These are phyloP conservation scores for Habrosyne pyritoides DNA, from an alignment of 2,888 invertebrate species.

Conservation along the genomic window DNA sequence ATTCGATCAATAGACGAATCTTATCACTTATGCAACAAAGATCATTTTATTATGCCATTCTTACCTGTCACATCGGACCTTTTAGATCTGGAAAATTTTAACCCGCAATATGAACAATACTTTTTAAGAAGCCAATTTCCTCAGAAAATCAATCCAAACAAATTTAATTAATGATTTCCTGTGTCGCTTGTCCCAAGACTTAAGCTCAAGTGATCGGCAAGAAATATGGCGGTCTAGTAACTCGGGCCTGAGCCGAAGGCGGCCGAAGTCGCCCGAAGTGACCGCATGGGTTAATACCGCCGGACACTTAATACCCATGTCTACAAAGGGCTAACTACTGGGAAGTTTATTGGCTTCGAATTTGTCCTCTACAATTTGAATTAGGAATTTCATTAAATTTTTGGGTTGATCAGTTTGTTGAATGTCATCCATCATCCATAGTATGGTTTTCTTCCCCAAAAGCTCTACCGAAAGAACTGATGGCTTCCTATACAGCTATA, in stretches of 20 bases:
- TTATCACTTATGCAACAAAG: too few relatives aligned
- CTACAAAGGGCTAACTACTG: background rate
- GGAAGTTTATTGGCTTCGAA: constrained; percentile 1
- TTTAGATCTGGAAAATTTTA: too few relatives aligned
- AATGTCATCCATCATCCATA: too few relatives aligned
- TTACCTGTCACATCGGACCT: too few relatives aligned
- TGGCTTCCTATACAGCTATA: too few relatives aligned
- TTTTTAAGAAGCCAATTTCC: too few relatives aligned
- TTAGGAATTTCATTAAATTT: background rate
- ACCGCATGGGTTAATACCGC: background rate
- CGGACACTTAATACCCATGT: background rate
- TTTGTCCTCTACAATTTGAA: background rate
- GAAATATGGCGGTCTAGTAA: background rate
- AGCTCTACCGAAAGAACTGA: too few relatives aligned
- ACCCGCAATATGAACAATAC: too few relatives aligned
- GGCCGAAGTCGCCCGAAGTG: background rate
- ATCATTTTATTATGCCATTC: too few relatives aligned
- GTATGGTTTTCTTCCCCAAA: too few relatives aligned
- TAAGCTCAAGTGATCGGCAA: background rate
- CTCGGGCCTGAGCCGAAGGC: background rate
- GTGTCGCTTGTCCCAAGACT: background rate
- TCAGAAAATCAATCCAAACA: too few relatives aligned
- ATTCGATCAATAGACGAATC: too few relatives aligned
- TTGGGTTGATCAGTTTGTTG: background rate
- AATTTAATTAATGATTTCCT: background rate